Evolutionary conservation across 2,797 vertebrate genomes (phyloP).

Genomic region (Ctenopoma kingsleyae): DNA sequence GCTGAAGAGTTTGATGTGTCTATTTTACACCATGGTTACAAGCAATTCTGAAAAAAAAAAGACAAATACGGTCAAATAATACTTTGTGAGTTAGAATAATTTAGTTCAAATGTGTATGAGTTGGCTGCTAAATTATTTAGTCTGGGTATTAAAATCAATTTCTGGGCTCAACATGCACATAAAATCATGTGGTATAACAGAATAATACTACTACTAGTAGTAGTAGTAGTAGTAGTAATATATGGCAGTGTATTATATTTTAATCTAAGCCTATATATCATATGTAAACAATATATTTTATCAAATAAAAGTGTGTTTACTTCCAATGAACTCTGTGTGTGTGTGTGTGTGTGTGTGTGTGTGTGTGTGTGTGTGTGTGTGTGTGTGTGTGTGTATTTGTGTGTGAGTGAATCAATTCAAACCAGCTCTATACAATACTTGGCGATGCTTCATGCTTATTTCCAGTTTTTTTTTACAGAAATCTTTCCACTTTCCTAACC

Average conservation of each 20-base stretch:
- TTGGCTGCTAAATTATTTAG: conserved; percentile 47
- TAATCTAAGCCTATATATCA: background rate
- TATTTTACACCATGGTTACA: background rate
- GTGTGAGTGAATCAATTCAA: background rate
- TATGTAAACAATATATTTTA: background rate
- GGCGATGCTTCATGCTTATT: background rate
- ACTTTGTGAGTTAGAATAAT: conserved; percentile 34
- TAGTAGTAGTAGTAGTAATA: background rate
- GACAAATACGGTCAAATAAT: background rate
- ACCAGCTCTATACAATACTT: background rate
- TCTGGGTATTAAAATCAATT: conserved; percentile 40
- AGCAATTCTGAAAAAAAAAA: background rate
- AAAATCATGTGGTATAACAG: conserved; percentile 29
- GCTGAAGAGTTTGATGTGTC: too few relatives aligned
- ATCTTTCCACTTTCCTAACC: background rate
- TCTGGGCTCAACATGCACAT: conserved; percentile 31
- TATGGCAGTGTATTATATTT: background rate
- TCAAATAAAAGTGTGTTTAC: too few relatives aligned
- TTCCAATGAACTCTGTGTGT: too few relatives aligned
- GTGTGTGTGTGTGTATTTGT: too few relatives aligned
- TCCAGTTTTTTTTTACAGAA: background rate
- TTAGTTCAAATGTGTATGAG: conserved; percentile 30
- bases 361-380: too few relatives aligned
- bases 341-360: too few relatives aligned
- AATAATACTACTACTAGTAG: background rate